Evolutionary conservation across 2,797 vertebrate genomes (phyloP), one percentile per base, ranked within the genome.

Genomic region (Pempheris klunzingeri): DNA sequence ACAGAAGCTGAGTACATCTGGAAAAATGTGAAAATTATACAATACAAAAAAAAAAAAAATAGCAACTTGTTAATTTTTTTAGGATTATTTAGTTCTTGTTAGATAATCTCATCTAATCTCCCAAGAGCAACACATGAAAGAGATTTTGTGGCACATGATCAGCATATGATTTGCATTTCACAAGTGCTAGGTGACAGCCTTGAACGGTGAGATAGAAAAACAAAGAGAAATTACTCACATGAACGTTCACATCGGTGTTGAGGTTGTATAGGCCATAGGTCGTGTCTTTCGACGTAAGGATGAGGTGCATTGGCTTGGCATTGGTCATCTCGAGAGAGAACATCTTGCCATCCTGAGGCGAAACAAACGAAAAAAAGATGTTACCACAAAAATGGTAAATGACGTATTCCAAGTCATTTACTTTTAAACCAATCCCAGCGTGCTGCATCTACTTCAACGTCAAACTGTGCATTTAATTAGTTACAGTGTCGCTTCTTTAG

Each of bases 201-300:
- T 55, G 24, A 39, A 13, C 7, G 32, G 8, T 43, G 38, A 52
- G n/a, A n/a, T 1, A 22, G 11, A 61, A 57, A 57, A 73, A 53
- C 13, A 71, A 50, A 76, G 10, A 68, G 14, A 32, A 4, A 22
- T 4, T 66, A 94, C 94, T 94, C 54, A 95, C 95, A 26, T 92
- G 90, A 57, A 93, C 3, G 24, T 78, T 57, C 4, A 86, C 82
- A 7, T 78, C 24, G 0, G 12, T 0, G 64, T 70, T 90, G 68
- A 58, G 0, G 1, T 2, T 1, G 53, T 0, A 2, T 0, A 7
- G 0, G 18, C 1, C 13, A 1, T 15, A 36, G 11, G 4, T 3
- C 0, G 0, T 7, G 9, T 18, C 1, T 20, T 26, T 0, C 0
- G 87, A 85, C 20, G 78, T 84, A 74, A 95, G 9, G 86, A 96